phyloP scores from a whole-genome alignment of 2,888 invertebrate species.

The Nesidiocoris tenuis region DNA sequence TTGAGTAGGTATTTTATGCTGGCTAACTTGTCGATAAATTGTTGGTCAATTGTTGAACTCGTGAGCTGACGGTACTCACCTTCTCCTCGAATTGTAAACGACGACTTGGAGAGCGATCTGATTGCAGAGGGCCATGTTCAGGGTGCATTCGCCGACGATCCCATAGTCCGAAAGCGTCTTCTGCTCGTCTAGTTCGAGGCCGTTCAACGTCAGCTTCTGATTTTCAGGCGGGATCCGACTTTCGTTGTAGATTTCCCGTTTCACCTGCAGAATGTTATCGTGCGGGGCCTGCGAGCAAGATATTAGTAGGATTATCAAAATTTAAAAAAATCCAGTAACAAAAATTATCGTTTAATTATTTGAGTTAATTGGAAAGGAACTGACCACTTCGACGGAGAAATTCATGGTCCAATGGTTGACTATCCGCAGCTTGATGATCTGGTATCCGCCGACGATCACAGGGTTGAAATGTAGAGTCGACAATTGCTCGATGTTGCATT shows the following conservation, averaged over 20 bases:
- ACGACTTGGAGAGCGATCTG: conserved; percentile 38
- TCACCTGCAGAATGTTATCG: conserved; percentile 30
- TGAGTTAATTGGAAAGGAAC: background rate
- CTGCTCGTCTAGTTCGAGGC: conserved; percentile 30
- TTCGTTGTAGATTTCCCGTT: conserved; percentile 34
- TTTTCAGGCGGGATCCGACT: conserved; percentile 37
- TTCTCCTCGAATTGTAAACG: conserved; percentile 33
- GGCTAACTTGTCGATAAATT: too few relatives aligned
- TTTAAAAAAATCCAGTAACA: background rate
- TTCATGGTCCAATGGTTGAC: conserved; percentile 37
- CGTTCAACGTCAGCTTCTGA: conserved; percentile 27
- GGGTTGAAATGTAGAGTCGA: conserved; percentile 34
- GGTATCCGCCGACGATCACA: conserved; percentile 31
- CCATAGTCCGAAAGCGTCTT: conserved; percentile 37
- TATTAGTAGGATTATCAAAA: too few relatives aligned
- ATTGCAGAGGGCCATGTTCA: conserved; percentile 34
- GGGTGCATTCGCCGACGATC: conserved; percentile 18
- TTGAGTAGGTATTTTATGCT: too few relatives aligned
- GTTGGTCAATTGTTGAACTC: too few relatives aligned
- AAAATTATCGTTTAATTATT: background rate
- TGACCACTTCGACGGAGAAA: conserved; percentile 37
- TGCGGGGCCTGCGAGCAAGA: conserved; percentile 26
- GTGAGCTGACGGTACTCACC: too few relatives aligned
- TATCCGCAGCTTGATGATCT: conserved; percentile 29
- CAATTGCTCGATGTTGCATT: conserved; percentile 6